These are phyloP conservation scores for Sandelia bainsii DNA, from an alignment of 2,797 vertebrate species.

Conservation along the genomic window DNA sequence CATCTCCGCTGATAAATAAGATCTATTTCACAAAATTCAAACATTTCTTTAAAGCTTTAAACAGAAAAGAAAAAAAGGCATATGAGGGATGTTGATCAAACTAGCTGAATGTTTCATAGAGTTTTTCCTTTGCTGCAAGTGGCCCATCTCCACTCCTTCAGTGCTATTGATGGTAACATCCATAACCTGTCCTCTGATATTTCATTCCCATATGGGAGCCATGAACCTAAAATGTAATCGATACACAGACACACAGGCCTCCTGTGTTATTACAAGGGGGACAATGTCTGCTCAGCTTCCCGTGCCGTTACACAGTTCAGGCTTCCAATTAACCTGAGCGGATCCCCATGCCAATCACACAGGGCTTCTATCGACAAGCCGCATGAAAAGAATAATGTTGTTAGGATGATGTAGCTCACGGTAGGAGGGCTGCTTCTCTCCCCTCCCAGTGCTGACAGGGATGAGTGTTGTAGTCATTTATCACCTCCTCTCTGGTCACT, in stretches of 20 bases:
- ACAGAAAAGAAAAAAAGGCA: not conserved
- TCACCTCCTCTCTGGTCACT: conserved; percentile 88
- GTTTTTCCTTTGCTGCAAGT: conserved; percentile 50
- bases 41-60: conserved; percentile 28
- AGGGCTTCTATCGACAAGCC: conserved; percentile 86
- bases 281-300: conserved; percentile 85
- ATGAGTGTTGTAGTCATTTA: conserved; percentile 89
- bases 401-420: conserved; percentile 86
- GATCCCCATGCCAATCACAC: conserved; percentile 88
- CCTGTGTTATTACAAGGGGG: conserved; percentile 86
- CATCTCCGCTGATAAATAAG: conserved; percentile 32
- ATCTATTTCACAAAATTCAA: conserved; percentile 21
- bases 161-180: conserved; percentile 80
- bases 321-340: conserved; percentile 91
- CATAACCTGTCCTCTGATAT: conserved; percentile 87
- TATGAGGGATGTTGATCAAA: conserved; percentile 34
- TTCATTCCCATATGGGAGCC: conserved; percentile 82
- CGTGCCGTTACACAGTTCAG: conserved; percentile 89
- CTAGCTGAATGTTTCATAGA: conserved; percentile 21
- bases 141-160: conserved; percentile 71
- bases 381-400: conserved; percentile 89
- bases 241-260: conserved; percentile 85
- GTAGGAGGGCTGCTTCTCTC: conserved; percentile 75
- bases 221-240: conserved; percentile 86
- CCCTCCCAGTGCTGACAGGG: conserved; percentile 80